Conservation (phyloP, 2,797 vertebrate species). For the Pangasius macronema region DNA sequence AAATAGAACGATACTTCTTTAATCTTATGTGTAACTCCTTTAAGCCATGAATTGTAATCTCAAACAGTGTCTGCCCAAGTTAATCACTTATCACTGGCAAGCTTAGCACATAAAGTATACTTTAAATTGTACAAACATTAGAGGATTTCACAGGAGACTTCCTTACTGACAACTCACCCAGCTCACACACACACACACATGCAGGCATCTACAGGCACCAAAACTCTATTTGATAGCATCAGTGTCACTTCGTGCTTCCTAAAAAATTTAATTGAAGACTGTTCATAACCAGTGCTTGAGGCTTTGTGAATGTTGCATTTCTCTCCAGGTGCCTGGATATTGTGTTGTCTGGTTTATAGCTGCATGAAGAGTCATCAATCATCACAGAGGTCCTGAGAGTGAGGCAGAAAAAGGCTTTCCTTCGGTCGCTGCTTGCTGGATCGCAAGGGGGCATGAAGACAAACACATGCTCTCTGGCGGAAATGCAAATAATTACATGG, state of each 20-base stretch:
- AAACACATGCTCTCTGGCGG: slow-evolving; percentile 26
- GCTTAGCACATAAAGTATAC: slow-evolving; percentile 14
- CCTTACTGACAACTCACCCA: slow-evolving; percentile 2
- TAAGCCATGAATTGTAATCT: slow-evolving; percentile 26
- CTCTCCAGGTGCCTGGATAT: slow-evolving; percentile 47
- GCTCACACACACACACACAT: neutral
- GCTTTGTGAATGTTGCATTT: slow-evolving; percentile 35
- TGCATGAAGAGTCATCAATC: slow-evolving; percentile 58
- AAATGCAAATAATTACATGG: slow-evolving; percentile 53
- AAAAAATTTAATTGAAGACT: slow-evolving; percentile 33
- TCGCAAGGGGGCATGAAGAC: slow-evolving; percentile 26
- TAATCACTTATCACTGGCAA: slow-evolving; percentile 1
- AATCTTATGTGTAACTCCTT: slow-evolving; percentile 18
- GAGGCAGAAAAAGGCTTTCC: slow-evolving; percentile 32
- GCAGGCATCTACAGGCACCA: slow-evolving; percentile 33
- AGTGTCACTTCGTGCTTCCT: slow-evolving; percentile 39
- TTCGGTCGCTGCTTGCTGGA: slow-evolving; percentile 36
- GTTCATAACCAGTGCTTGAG: slow-evolving; percentile 32
- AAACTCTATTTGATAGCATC: slow-evolving; percentile 37
- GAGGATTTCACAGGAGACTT: slow-evolving; percentile 11
- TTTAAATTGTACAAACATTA: neutral
- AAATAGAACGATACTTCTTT: slow-evolving; percentile 12
- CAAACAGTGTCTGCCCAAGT: neutral
- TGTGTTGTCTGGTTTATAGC: slow-evolving; percentile 53
- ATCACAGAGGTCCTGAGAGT: slow-evolving; percentile 44